These are phyloP conservation scores for Naja naja DNA, from an alignment of 2,113 vertebrate species.

Conservation along the genomic window DNA sequence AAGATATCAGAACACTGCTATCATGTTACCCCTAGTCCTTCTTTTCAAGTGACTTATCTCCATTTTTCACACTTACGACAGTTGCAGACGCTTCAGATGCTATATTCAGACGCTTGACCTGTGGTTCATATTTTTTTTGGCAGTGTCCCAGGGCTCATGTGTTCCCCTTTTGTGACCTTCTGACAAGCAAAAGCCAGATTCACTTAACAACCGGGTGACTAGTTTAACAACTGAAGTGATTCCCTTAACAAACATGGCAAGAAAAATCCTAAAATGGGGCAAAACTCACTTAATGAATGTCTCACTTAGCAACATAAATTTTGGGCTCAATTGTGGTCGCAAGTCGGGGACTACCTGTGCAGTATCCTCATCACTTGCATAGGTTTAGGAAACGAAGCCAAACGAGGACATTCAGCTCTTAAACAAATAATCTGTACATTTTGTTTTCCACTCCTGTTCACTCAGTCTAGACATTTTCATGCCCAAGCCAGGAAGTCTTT, in stretches of 20 bases:
- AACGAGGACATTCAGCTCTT: not conserved
- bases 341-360: not conserved
- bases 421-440: conserved; percentile 36
- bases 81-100: not conserved
- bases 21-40: too few relatives aligned
- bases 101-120: accelerated
- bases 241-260: not conserved
- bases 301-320: not conserved
- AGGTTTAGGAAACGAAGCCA: not conserved
- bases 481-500: conserved; percentile 9
- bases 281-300: not conserved
- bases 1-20: too few relatives aligned
- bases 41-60: not conserved
- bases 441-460: conserved; percentile 38
- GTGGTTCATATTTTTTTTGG: not conserved
- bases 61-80: not conserved
- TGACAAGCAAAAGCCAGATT: not conserved
- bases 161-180: not conserved
- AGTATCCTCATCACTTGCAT: not conserved
- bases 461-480: not conserved
- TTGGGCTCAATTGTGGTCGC: not conserved
- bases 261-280: not conserved
- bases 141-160: not conserved
- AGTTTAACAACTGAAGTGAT: not conserved
- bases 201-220: not conserved